Base-by-base conservation (phyloP, 2,888 invertebrate genomes). In the Thumatha senex region DNA sequence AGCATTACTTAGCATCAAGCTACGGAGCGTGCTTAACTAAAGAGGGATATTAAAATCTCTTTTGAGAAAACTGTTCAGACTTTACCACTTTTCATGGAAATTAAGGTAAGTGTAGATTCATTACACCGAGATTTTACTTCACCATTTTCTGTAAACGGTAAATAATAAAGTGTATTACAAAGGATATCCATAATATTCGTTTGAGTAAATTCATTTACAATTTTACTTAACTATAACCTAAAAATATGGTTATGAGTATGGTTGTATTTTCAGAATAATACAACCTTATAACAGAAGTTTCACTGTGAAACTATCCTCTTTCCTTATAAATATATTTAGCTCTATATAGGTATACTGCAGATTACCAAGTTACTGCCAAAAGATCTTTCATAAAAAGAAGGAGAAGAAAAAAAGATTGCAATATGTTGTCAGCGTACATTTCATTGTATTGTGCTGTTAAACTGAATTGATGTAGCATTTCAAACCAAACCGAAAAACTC, bases 61-160 rank as follows among this genome's bases (percentile, higher is more conserved):
- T 84, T 72, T 64, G 70, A 81, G 84, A 74, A 84, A 80, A 80
- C 75, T 71, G 67, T 74, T 76, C 67, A 67, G 63, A 67, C 69
- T 70, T 69, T 67, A 74, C 70, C 73, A 82, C 78, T 80, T 76
- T 80, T 84, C 77, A 84, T 84, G 83, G 74, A 86, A 84, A 87
- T 84, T 72, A 79, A 74, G 80, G 73, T 70, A 72, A 78, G 67
- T 76, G 72, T 67, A 67, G 70, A 80, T 79, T 82, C 76, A 82
- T 83, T 83, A 82, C 69, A 78, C 76, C 54, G 53, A 70, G 74
- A 78, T 76, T 80, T 77, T 58, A 54, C 60, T 48, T 50, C 36
- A 29, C 15, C 31, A 18, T 43, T 33, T 42, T 14, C 30, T 30
- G 51, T 51, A 63, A 80, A 65, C 68, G 72, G 60, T 65, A 72